Evolutionary conservation across 2,113 vertebrate genomes (phyloP), one percentile per base, ranked within the genome.

Genomic region (Emydura subglobosa): DNA sequence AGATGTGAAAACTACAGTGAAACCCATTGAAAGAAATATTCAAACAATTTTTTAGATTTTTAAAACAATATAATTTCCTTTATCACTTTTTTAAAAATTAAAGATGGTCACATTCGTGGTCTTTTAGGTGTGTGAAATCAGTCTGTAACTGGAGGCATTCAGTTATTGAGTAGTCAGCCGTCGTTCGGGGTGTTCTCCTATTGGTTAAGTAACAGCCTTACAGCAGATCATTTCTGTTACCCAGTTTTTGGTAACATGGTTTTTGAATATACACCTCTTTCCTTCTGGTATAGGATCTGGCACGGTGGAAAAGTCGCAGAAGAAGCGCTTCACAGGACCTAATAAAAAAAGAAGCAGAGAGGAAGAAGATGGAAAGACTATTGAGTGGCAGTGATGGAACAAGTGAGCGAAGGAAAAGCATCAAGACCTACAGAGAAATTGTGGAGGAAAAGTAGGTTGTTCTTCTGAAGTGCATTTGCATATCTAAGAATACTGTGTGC

Each of bases 361-460:
- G 99, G 94, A 99, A 99, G 97, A 99, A 98, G 98, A 99, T 99
- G 99, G 99, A 99, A 97, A 98, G 94, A 86, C 74, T 99, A 65
- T 91, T 99, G 98, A 97, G 98, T 53, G 99, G 98, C 65, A 98
- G 98, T 27, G 93, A 96, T 0, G 97, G 97, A 34, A 72, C n/a
- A 0, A 97, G 98, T 5, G 98, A 99, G 78, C 98, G 99, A 85
- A 99, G 99, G 93, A 99, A 98, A 98, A 99, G 99, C 98, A 99
- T 99, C 97, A 99, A 99, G 98, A 99, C 99, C 25, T 99, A 99
- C 98, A 98, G 98, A 97, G 99, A 99, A 97, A 99, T 99, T 14
- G 99, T 99, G 78, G 98, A 99, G 94, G 99, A 99, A 91, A 99
- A 99, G 99, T 99, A 98, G 0, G 99, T 98, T 88, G 51, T 93